Percentiles rank a stretch among this genome's conserved stretches.
Evolutionary conservation across 2,797 vertebrate species (phyloP).

Genomic region (Oreortyx pictus): DNA sequence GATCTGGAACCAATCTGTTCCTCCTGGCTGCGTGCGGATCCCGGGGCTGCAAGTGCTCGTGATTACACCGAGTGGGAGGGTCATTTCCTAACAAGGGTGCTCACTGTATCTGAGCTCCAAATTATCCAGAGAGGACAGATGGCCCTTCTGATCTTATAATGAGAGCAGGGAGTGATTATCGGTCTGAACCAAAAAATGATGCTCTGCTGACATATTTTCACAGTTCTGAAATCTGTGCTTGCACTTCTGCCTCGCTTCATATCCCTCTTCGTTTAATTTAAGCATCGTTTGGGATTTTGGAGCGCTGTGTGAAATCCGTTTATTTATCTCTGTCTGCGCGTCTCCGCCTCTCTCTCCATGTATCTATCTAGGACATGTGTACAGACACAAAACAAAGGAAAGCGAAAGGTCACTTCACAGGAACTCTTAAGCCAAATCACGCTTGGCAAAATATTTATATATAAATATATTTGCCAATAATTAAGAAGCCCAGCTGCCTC

Average conservation of each 20-base stretch:
- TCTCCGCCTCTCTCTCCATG: conserved; percentile 37
- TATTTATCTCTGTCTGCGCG: conserved; percentile 37
- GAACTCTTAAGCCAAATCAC: conserved; percentile 61
- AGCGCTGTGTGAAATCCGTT: conserved; percentile 62
- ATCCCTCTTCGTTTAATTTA: conserved; percentile 56
- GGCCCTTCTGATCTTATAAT: conserved; percentile 74
- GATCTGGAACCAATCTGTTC: conserved; percentile 48
- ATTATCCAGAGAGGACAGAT: conserved; percentile 71
- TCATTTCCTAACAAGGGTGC: conserved; percentile 70
- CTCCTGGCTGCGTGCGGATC: background rate
- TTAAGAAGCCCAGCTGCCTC: conserved; percentile 69
- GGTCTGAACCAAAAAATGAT: conserved; percentile 72
- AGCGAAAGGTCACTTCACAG: conserved; percentile 69
- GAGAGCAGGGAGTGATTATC: conserved; percentile 74
- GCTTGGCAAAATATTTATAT: conserved; percentile 75
- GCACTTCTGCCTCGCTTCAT: conserved; percentile 63
- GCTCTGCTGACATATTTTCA: conserved; percentile 76
- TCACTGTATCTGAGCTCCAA: conserved; percentile 70
- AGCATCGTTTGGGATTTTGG: conserved; percentile 51
- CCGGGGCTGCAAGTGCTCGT: conserved; percentile 49
- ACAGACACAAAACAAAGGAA: conserved; percentile 67
- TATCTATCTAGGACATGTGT: conserved; percentile 65
- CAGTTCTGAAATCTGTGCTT: conserved; percentile 73
- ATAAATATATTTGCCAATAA: conserved; percentile 73
- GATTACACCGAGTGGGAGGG: conserved; percentile 59